Evolutionary conservation across 2,888 invertebrate genomes (phyloP).

Genomic region (Mechanitis mazaeus): DNA sequence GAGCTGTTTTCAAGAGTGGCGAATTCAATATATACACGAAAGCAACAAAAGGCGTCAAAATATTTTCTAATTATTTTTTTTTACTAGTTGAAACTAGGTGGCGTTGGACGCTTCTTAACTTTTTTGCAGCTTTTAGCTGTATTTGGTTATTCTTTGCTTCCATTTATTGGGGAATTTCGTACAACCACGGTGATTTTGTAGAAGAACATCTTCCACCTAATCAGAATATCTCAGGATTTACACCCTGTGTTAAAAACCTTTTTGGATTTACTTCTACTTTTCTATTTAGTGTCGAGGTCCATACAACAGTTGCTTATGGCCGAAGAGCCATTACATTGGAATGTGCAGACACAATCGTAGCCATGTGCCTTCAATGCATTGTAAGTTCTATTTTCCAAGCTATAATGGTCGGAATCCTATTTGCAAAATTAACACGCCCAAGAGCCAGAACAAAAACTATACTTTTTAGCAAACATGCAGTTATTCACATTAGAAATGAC

Average conservation of each 20-base stretch:
- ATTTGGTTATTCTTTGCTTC: constrained; percentile 94
- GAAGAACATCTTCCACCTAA: constrained; percentile 77
- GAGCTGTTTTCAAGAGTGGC: constrained; percentile 90
- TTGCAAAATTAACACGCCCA: constrained; percentile 96
- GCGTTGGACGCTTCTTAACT: constrained; percentile 93
- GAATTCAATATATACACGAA: constrained; percentile 88
- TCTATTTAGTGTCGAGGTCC: constrained; percentile 96
- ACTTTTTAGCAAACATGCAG: constrained; percentile 92
- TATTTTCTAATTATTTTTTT: constrained; percentile 87
- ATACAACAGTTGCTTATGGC: constrained; percentile 95
- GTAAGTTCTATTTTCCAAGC: constrained; percentile 92
- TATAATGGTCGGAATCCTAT: constrained; percentile 90
- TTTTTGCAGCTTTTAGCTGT: constrained; percentile 87
- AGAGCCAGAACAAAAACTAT: constrained; percentile 96
- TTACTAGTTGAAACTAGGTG: constrained; percentile 90
- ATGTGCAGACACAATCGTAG: constrained; percentile 94
- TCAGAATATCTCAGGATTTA: constrained; percentile 79
- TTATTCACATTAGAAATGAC: constrained; percentile 91
- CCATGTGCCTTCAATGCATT: constrained; percentile 97
- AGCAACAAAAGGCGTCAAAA: constrained; percentile 75
- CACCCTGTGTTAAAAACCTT: constrained; percentile 91
- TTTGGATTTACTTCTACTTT: constrained; percentile 94
- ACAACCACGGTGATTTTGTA: constrained; percentile 91
- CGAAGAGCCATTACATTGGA: constrained; percentile 90
- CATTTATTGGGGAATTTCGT: constrained; percentile 94